Conservation (phyloP, 2,113 vertebrate genomes). For the Fregata magnificens region DNA sequence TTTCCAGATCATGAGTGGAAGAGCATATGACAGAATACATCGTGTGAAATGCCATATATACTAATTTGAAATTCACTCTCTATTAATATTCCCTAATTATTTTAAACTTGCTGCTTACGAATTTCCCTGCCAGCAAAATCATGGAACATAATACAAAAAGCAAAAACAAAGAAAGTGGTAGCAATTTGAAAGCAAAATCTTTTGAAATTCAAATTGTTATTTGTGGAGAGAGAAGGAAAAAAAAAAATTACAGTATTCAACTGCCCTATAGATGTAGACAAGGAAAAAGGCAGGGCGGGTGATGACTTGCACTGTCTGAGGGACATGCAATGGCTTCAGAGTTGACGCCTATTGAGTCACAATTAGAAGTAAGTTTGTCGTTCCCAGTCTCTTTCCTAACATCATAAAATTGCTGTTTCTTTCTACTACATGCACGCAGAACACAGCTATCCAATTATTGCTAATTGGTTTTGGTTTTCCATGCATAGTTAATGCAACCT, state of each 20-base stretch:
- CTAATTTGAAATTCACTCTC: conserved; percentile 12
- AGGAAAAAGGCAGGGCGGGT: neutral
- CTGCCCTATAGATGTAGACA: neutral
- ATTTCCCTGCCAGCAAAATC: conserved; percentile 6
- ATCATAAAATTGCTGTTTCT: neutral
- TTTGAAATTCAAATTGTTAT: neutral
- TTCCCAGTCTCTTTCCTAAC: neutral
- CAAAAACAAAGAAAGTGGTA: neutral
- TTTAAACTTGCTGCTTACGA: neutral
- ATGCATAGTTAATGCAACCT: neutral
- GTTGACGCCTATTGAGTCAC: neutral
- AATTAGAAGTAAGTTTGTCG: neutral
- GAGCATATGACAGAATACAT: neutral
- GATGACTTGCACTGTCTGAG: neutral
- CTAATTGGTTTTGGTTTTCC: neutral
- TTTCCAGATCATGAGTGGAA: neutral
- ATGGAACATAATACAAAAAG: neutral
- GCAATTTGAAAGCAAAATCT: neutral
- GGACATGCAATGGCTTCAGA: neutral
- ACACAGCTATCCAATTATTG: neutral
- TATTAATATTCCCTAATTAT: conserved; percentile 33
- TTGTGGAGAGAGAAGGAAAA: neutral
- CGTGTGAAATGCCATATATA: neutral
- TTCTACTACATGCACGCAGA: neutral
- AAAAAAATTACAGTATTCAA: neutral